Evolutionary conservation across 2,113 vertebrate species (phyloP), one percentile per base, ranked within the genome.

Genomic region (Sylvietta virens): DNA sequence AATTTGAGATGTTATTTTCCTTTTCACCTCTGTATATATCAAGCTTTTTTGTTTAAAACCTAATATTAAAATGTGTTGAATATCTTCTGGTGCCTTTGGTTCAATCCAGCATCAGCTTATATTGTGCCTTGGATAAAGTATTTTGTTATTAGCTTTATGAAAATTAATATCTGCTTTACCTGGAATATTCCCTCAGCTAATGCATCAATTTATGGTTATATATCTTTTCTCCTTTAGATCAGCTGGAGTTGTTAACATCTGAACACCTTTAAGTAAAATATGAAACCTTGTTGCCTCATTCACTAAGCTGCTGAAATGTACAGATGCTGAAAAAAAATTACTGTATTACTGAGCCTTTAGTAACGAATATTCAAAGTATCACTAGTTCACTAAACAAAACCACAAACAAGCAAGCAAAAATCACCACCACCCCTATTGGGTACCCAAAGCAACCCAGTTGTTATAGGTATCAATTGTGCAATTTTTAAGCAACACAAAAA

Each of bases 131-230:
- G 48, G 16, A 12, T 79, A 48, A 89, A 20, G 31, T 33, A 31
- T 84, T 94, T 89, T 90, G 54, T 86, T 94, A 33, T 92, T 44
- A 78, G 28, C 37, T 95, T 91, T 92, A 62, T 94, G 73, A 83
- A 91, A 45, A 27, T 89, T 87, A 80, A 53, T 83, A 76, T 93
- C 50, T 35, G 17, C n/a, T 62, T 79, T 83, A 77, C 33, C 33
- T 70, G 54, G 48, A 42, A 9, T 84, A 80, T 93, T 92, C 54
- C 44, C n/a, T 76, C n/a, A 62, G 54, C 28, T 89, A 23, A n/a
- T 53, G 27, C 33, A 71, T 60, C 51, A 51, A 7, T 74, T 88
- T 54, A 39, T 61, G 33, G 57, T 73, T 90, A 74, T 73, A 62
- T 54, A 11, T 87, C 12, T 48, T 82, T 80, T 92, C 65, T 64